phyloP scores from a whole-genome alignment of 2,888 invertebrate genomes.

The Athripsodes cinereus region DNA sequence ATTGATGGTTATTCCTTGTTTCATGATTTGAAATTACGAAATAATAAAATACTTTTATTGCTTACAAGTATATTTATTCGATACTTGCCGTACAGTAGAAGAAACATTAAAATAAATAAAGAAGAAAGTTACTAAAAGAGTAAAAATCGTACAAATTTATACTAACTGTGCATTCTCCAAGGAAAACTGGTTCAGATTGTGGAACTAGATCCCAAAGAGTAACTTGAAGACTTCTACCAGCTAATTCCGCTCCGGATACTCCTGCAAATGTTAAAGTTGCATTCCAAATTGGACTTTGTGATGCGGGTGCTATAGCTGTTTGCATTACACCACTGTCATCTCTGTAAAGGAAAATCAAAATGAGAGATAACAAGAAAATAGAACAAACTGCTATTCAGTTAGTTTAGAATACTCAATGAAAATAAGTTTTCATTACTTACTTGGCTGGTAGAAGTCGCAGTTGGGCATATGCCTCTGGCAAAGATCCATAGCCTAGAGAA shows the following conservation, averaged over 20 bases:
- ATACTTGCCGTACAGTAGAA: no score
- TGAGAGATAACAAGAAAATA: no score
- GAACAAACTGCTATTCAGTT: no score
- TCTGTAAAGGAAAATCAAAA: constrained; percentile 39
- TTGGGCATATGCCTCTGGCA: constrained; percentile 81
- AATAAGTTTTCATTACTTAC: no score
- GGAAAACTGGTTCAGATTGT: constrained; percentile 73
- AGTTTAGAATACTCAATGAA: no score
- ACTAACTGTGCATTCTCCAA: constrained; percentile 68
- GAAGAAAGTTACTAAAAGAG: no score
- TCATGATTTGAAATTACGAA: background rate
- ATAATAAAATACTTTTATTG: background rate
- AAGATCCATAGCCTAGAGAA: constrained; percentile 65
- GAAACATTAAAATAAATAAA: no score
- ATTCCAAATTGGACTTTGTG: constrained; percentile 89
- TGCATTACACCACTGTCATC: constrained; percentile 70
- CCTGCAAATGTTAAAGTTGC: constrained; percentile 80
- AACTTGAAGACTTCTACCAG: constrained; percentile 76
- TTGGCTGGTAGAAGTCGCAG: constrained; percentile 64
- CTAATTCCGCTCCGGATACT: constrained; percentile 71
- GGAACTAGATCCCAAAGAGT: constrained; percentile 85
- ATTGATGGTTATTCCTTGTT: background rate
- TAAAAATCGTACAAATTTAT: no score
- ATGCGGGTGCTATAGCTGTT: constrained; percentile 80
- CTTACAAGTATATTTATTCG: no score